phyloP scores from a whole-genome alignment of 2,113 vertebrate genomes.

The Lepus europaeus region DNA sequence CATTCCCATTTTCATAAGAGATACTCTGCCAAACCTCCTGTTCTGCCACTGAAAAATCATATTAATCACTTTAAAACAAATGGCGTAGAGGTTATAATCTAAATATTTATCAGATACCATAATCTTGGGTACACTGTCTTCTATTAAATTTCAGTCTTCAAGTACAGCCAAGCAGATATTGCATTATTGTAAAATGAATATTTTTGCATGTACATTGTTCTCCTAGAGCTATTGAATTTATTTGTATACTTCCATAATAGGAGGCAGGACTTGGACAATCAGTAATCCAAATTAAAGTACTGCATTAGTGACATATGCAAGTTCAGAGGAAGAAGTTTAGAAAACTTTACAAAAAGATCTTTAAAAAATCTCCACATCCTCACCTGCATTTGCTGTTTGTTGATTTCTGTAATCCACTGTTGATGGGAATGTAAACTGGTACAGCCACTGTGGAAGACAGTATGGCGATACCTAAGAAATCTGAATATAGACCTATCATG shows the following conservation, averaged over 20 bases:
- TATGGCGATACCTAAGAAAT: too few relatives aligned
- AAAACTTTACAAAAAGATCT: background rate
- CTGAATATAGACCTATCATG: too few relatives aligned
- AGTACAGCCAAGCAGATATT: background rate
- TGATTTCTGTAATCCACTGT: too few relatives aligned
- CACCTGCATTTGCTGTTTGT: too few relatives aligned
- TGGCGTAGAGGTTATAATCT: background rate
- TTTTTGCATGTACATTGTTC: background rate
- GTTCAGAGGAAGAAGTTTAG: background rate
- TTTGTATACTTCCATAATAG: background rate
- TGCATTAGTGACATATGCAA: background rate
- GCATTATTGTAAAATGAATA: background rate
- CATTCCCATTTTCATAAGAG: background rate
- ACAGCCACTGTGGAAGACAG: too few relatives aligned
- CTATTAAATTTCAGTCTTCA: background rate
- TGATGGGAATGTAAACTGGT: too few relatives aligned
- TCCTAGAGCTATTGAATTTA: background rate
- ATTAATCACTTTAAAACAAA: background rate
- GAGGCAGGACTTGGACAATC: rapidly evolving
- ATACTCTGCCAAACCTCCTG: background rate
- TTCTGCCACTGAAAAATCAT: background rate
- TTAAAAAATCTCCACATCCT: too few relatives aligned
- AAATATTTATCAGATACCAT: background rate
- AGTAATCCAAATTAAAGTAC: background rate
- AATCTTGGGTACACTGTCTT: background rate